Conservation (phyloP, 2,113 vertebrate genomes). For the Grammomys dolichurus region DNA sequence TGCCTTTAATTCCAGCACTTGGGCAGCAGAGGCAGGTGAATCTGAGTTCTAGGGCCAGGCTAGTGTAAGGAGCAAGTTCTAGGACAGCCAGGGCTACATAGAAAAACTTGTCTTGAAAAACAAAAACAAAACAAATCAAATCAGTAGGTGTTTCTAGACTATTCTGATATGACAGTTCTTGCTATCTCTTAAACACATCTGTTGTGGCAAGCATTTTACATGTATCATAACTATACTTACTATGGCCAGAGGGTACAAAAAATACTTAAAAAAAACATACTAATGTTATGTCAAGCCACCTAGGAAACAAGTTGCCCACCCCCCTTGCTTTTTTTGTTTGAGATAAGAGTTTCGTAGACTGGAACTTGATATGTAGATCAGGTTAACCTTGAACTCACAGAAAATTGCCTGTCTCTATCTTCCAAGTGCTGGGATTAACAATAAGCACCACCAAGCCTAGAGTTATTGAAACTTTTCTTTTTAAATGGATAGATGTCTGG, state of each 20-base stretch:
- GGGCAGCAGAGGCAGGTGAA: neutral
- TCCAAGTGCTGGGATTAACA: neutral
- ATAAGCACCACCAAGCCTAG: neutral
- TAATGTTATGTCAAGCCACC: neutral
- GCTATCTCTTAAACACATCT: neutral
- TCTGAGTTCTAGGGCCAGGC: neutral
- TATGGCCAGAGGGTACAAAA: neutral
- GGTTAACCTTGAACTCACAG: neutral
- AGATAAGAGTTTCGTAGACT: neutral
- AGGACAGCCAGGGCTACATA: neutral
- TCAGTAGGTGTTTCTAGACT: neutral
- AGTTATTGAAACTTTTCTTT: neutral
- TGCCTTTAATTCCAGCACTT: neutral
- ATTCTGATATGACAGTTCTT: neutral
- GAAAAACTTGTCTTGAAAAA: neutral
- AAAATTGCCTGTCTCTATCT: neutral
- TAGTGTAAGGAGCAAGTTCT: neutral
- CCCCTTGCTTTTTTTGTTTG: neutral
- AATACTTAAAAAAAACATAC: constrained; percentile 20
- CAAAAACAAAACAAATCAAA: neutral
- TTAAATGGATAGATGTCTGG: neutral
- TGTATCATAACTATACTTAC: neutral
- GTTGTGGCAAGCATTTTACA: neutral
- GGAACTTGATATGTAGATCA: neutral
- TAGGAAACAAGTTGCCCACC: neutral